These are phyloP conservation scores for Dryoscopus gambensis DNA, from an alignment of 2,113 vertebrate genomes.

Conservation along the genomic window DNA sequence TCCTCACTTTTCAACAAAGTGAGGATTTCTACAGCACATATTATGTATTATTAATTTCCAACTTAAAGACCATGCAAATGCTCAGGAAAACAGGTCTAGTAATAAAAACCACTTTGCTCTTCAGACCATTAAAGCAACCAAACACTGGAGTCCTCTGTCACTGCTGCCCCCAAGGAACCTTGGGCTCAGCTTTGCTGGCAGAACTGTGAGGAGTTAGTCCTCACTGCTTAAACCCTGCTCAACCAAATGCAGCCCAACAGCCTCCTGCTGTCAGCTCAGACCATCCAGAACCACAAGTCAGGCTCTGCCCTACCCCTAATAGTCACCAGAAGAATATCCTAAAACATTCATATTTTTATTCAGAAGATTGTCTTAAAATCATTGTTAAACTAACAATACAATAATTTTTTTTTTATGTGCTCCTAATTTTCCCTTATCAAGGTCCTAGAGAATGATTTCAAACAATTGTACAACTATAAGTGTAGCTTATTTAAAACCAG, in stretches of 20 bases:
- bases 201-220: background rate
- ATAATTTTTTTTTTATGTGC: background rate
- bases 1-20: background rate
- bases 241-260: background rate
- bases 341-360: background rate
- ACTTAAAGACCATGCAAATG: background rate
- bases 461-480: background rate
- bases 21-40: background rate
- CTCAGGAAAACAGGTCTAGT: background rate
- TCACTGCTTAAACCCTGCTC: background rate
- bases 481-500: background rate
- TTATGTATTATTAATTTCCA: background rate
- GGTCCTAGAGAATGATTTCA: background rate
- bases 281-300: background rate
- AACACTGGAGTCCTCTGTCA: background rate
- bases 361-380: background rate
- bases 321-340: background rate
- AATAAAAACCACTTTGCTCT: background rate
- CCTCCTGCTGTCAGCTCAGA: background rate
- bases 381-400: background rate
- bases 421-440: background rate
- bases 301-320: background rate
- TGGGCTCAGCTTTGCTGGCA: background rate
- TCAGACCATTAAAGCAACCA: background rate
- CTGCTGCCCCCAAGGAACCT: background rate